Percentiles rank a stretch among this genome's conserved stretches.
Evolutionary conservation across 2,797 vertebrate genomes (phyloP).

Genomic region (Danionella dracula): DNA sequence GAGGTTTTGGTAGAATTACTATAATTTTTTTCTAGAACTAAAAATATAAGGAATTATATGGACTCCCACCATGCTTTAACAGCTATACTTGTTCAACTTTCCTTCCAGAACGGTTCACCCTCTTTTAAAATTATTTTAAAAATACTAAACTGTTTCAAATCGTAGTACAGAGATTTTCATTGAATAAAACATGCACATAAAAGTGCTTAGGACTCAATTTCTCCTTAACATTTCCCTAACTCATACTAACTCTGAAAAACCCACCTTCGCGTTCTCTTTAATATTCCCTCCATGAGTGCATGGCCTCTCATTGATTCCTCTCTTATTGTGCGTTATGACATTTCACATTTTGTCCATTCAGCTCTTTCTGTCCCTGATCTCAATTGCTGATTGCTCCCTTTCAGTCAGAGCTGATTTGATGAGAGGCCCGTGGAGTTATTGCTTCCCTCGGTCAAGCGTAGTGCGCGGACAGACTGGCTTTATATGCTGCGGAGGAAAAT

Average conservation of each 20-base stretch:
- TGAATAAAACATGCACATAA: no score
- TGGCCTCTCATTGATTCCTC: slow-evolving; percentile 59
- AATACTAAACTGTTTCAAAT: no score
- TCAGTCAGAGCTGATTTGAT: slow-evolving; percentile 66
- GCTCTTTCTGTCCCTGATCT: slow-evolving; percentile 63
- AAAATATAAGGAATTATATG: no score
- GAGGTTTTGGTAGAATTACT: no score
- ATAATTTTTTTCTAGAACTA: no score
- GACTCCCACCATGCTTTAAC: no score
- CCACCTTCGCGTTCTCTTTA: slow-evolving; percentile 31
- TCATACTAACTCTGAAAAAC: not conserved
- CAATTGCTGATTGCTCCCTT: slow-evolving; percentile 67
- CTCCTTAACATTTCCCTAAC: no score
- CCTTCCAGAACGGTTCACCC: no score
- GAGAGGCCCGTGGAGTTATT: slow-evolving; percentile 58
- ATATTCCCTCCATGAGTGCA: slow-evolving; percentile 33
- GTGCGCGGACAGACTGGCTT: slow-evolving; percentile 49
- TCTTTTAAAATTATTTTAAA: no score
- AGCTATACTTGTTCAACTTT: no score
- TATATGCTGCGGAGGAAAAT: slow-evolving; percentile 14
- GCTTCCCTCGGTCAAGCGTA: slow-evolving; percentile 56
- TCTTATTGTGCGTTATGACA: slow-evolving; percentile 65
- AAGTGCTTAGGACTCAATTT: no score
- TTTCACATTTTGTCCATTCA: slow-evolving; percentile 69
- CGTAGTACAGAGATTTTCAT: no score